Percentiles rank a stretch among this genome's conserved stretches.
Conservation (phyloP, 2,113 vertebrate genomes). For the Climacteris rufus region DNA sequence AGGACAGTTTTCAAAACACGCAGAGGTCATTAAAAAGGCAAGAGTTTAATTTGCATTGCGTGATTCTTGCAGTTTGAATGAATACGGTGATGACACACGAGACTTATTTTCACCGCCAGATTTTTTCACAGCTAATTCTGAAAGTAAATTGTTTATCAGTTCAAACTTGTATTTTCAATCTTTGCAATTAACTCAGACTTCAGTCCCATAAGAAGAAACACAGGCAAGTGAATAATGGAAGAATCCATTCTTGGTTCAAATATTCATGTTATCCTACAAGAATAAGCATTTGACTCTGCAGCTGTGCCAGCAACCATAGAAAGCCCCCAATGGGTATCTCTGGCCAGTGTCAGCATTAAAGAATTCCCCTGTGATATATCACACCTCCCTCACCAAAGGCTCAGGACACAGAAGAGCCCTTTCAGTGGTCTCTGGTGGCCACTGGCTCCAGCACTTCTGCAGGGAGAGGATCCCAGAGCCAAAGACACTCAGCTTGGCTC, state of each 20-base stretch:
- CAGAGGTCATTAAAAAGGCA: neutral
- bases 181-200: neutral
- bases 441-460: neutral
- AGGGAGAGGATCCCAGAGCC: constrained; percentile 32
- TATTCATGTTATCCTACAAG: neutral
- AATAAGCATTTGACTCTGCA: neutral
- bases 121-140: neutral
- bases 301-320: neutral
- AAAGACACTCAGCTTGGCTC: constrained; percentile 36
- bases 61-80: neutral
- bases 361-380: neutral
- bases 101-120: neutral
- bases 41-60: neutral
- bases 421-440: constrained; percentile 27
- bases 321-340: neutral
- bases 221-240: neutral
- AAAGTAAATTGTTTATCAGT: neutral
- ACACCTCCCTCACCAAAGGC: neutral
- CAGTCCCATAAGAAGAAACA: neutral
- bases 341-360: neutral
- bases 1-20: neutral
- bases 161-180: neutral
- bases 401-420: constrained; percentile 23
- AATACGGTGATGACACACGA: neutral
- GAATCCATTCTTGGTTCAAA: neutral